A percentile compares a stretch with the other conserved stretches of the same genome.
Conservation (phyloP, 1,140 invertebrate genomes). For the Drosophila tristis region DNA sequence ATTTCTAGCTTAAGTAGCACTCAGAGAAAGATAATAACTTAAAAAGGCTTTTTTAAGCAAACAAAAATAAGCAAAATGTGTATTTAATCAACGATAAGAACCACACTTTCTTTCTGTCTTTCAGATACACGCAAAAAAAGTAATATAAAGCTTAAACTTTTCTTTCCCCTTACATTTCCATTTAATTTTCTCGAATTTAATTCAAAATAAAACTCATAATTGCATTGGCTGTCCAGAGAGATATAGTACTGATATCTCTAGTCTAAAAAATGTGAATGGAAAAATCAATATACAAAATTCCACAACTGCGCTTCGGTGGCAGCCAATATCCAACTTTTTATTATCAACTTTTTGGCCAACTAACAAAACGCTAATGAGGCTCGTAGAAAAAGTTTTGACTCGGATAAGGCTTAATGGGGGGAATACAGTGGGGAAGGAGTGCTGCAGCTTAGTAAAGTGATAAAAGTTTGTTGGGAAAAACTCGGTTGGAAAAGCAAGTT, state of each 20-base stretch:
- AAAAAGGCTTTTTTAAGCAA: no score
- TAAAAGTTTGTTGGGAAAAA: conserved; percentile 56
- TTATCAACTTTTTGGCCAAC: conserved; percentile 62
- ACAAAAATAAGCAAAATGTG: no score
- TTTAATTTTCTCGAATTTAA: background rate
- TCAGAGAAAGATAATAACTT: no score
- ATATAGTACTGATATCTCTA: conserved; percentile 1
- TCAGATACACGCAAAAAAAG: no score
- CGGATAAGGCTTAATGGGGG: conserved; percentile 22
- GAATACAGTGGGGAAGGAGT: background rate
- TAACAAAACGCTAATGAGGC: conserved; percentile 72
- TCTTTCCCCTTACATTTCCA: background rate
- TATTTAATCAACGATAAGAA: no score
- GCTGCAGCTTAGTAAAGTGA: conserved; percentile 38
- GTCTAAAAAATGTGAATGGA: conserved; percentile 16
- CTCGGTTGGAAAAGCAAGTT: conserved; percentile 31
- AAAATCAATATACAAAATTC: conserved; percentile 34
- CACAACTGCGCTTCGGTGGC: conserved; percentile 7
- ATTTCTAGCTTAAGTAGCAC: no score
- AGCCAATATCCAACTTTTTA: conserved; percentile 45
- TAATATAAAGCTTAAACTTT: background rate
- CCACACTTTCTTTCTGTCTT: no score
- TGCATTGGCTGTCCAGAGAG: conserved; percentile 20
- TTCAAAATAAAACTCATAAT: conserved; percentile 28
- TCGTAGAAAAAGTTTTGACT: conserved; percentile 58